A percentile compares a stretch with the other conserved stretches of the same genome.
These are phyloP conservation scores for Mormyrus lacerda DNA, from an alignment of 2,113 vertebrate genomes.

Conservation along the genomic window DNA sequence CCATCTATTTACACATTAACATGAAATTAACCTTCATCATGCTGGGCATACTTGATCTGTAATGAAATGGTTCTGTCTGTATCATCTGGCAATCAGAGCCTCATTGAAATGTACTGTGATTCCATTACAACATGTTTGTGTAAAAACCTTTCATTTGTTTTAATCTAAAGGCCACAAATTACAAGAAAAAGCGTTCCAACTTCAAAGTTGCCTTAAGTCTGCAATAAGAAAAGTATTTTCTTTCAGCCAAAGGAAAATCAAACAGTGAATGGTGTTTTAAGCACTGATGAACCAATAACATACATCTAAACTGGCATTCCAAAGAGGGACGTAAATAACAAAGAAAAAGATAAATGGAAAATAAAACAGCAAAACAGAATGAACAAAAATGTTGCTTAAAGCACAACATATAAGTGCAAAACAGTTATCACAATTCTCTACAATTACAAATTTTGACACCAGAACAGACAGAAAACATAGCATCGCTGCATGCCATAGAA, in stretches of 20 bases:
- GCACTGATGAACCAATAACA: neutral
- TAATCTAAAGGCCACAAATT: neutral
- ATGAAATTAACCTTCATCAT: neutral
- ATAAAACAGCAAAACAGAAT: slow-evolving; percentile 31
- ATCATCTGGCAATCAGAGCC: neutral
- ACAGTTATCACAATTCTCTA: neutral
- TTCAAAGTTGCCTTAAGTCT: neutral
- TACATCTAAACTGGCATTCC: neutral
- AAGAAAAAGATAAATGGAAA: slow-evolving; percentile 1
- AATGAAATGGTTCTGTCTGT: neutral
- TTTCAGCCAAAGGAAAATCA: neutral
- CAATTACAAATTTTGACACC: neutral
- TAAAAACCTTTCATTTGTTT: slow-evolving; percentile 1
- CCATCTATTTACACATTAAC: neutral
- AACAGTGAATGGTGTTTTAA: neutral
- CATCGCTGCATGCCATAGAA: neutral
- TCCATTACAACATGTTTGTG: neutral
- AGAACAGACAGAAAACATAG: neutral
- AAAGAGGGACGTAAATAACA: neutral
- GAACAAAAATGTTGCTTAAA: slow-evolving; percentile 40
- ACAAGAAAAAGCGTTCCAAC: neutral
- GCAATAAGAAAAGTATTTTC: slow-evolving; percentile 5
- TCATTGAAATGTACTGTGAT: neutral
- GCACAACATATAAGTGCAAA: neutral
- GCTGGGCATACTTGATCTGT: neutral